phyloP scores from a whole-genome alignment of 2,888 invertebrate genomes.

The Acrobasis suavella region DNA sequence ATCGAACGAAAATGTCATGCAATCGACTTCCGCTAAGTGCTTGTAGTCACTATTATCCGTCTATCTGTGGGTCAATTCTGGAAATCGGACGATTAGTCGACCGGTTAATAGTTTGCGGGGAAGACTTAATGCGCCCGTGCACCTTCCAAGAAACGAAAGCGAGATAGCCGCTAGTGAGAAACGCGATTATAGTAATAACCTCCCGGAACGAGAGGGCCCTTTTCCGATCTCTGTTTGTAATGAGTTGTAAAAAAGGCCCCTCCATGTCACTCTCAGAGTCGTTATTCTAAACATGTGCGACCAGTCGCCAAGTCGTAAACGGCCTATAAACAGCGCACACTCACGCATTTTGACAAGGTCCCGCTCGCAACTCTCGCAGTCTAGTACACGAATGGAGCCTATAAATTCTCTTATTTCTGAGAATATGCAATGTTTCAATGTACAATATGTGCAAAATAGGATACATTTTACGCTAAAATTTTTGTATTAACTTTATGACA shows the following conservation, averaged over 20 bases:
- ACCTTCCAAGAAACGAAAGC: slow-evolving; percentile 78
- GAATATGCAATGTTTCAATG: slow-evolving; percentile 2
- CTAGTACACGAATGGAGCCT: slow-evolving; percentile 2
- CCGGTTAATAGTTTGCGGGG: slow-evolving; percentile 75
- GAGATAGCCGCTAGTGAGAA: slow-evolving; percentile 74
- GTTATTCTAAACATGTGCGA: slow-evolving; percentile 16
- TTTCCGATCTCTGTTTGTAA: slow-evolving; percentile 56
- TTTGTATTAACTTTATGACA: slow-evolving; percentile 8
- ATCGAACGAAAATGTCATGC: slow-evolving; percentile 29
- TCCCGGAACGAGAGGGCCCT: slow-evolving; percentile 65
- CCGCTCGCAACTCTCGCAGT: too few relatives aligned
- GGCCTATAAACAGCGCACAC: slow-evolving; percentile 14
- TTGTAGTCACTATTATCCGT: slow-evolving; percentile 29
- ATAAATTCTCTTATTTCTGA: slow-evolving; percentile 1
- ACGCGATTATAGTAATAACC: slow-evolving; percentile 78
- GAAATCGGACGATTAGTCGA: slow-evolving; percentile 71
- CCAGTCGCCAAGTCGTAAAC: slow-evolving; percentile 9
- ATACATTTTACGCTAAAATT: neutral
- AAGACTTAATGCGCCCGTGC: slow-evolving; percentile 56
- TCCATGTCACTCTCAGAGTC: neutral
- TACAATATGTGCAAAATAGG: neutral
- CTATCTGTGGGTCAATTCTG: slow-evolving; percentile 67
- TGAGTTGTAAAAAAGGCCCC: slow-evolving; percentile 3
- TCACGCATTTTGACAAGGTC: slow-evolving; percentile 13
- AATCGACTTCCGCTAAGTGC: slow-evolving; percentile 35